Base-by-base conservation (phyloP, 2,888 invertebrate species). In the Thereva nobilitata region DNA sequence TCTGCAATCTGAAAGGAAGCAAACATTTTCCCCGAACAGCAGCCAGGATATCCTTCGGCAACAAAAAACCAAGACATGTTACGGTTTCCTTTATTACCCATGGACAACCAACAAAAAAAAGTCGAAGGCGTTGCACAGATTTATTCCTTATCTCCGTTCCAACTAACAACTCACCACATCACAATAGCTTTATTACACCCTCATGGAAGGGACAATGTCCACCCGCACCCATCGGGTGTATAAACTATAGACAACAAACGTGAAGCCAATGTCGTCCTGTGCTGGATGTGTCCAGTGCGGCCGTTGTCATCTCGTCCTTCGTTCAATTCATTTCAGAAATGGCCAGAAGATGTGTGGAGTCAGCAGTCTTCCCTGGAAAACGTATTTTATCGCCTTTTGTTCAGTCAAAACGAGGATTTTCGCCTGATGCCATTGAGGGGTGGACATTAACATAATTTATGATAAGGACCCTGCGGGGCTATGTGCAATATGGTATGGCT, bases 361-460 rank as follows among this genome's bases (percentile, higher is more conserved):
- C 64, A 64, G 64, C 64, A 54, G 54, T 64, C 55, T 64, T 47
- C 54, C 38, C 55, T 45, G 9, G 54, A 38, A 54, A 64, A 64
- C 55, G 64, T 64, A 40, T 64, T 64, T 64, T 64, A 64, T 64
- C 64, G 64, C 55, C 64, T 64, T 64, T 64, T 64, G 64, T 64
- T 55, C 64, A 47, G 45, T 38, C 44, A 54, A 54, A 50, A 47
- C 45, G 54, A 64, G 64, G 54, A 64, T 64, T 64, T 64, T 54
- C 47, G 64, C 55, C 54, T 42, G 45, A 40, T 55, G 44, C 40
- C 38, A 54, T 54, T 64, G 45, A 54, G 53, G 55, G 64, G 64
- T 64, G 64, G 64, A 64, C 64, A 64, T 64, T 64, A 64, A 64
- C 64, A 64, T 64, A 64, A 64, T 64, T 64, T 64, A 64, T 64